phyloP scores from a whole-genome alignment of 1,140 invertebrate species.

The Rhopalosiphum maidis region DNA sequence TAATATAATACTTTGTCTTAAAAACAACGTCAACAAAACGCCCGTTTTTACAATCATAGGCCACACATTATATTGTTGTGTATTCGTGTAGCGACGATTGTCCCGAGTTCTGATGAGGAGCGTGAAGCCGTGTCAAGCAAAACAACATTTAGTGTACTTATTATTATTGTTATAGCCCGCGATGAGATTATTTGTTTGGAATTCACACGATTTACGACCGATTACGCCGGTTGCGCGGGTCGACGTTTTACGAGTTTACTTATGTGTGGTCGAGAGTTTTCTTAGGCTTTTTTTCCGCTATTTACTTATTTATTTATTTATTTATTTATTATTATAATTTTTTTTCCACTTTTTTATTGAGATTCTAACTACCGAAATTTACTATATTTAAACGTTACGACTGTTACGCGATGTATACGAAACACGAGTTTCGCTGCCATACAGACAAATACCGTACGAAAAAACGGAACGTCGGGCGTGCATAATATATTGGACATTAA shows the following conservation, averaged over 20 bases:
- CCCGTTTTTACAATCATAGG: neutral
- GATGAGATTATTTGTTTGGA: conserved; percentile 41
- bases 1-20: neutral
- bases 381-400: conserved; percentile 41
- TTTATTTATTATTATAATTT: conserved; percentile 31
- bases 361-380: neutral
- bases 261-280: conserved; percentile 51
- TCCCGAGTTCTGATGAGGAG: neutral
- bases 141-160: conserved; percentile 12
- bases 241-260: conserved; percentile 13
- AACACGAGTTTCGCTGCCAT: neutral
- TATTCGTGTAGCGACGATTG: neutral
- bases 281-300: conserved; percentile 15
- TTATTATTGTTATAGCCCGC: neutral
- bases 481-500: neutral
- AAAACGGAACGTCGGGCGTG: neutral
- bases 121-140: neutral
- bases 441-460: neutral
- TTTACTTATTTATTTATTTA: conserved; percentile 52
- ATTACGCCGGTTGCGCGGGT: neutral
- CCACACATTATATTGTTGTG: neutral
- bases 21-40: neutral
- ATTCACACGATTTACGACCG: conserved; percentile 49
- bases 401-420: neutral
- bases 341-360: neutral